phyloP scores from a whole-genome alignment of 2,888 invertebrate species.

The Proisotoma minuta region DNA sequence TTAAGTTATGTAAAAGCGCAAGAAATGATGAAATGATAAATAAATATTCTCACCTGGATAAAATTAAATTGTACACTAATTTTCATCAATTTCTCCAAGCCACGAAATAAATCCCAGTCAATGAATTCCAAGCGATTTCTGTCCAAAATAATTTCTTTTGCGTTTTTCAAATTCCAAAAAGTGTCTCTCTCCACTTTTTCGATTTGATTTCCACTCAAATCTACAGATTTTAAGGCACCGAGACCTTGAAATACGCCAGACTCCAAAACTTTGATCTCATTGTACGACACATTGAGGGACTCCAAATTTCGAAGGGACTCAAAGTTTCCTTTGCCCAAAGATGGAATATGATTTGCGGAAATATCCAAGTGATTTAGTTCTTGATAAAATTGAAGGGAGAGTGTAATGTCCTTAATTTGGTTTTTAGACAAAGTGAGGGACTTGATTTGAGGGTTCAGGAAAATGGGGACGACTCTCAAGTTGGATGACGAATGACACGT shows the following conservation, averaged over 20 bases:
- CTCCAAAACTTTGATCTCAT: conserved; percentile 33
- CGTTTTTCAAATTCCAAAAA: conserved; percentile 28
- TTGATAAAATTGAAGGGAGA: conserved; percentile 43
- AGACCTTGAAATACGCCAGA: conserved; percentile 34
- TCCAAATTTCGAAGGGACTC: conserved; percentile 32
- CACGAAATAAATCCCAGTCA: conserved; percentile 41
- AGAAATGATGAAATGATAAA: too few relatives aligned
- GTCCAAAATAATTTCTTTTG: conserved; percentile 42
- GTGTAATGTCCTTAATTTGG: conserved; percentile 43
- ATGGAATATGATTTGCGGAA: conserved; percentile 36
- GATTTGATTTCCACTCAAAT: conserved; percentile 40
- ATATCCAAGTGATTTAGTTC: conserved; percentile 40
- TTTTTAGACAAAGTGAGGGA: conserved; percentile 37
- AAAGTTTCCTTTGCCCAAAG: conserved; percentile 38
- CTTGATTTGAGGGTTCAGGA: conserved; percentile 44
- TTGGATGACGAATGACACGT: conserved; percentile 41
- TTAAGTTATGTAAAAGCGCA: too few relatives aligned
- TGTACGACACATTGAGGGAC: conserved; percentile 39
- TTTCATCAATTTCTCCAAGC: conserved; percentile 30
- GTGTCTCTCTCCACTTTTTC: conserved; percentile 34
- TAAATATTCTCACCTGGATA: conserved; percentile 37
- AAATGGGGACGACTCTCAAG: conserved; percentile 42
- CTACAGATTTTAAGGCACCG: conserved; percentile 22
- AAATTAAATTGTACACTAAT: conserved; percentile 41
- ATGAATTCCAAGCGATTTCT: conserved; percentile 39